A percentile compares a stretch with the other conserved stretches of the same genome.
These are phyloP conservation scores for Dipus sagitta DNA, from an alignment of 2,797 vertebrate species.

Conservation along the genomic window DNA sequence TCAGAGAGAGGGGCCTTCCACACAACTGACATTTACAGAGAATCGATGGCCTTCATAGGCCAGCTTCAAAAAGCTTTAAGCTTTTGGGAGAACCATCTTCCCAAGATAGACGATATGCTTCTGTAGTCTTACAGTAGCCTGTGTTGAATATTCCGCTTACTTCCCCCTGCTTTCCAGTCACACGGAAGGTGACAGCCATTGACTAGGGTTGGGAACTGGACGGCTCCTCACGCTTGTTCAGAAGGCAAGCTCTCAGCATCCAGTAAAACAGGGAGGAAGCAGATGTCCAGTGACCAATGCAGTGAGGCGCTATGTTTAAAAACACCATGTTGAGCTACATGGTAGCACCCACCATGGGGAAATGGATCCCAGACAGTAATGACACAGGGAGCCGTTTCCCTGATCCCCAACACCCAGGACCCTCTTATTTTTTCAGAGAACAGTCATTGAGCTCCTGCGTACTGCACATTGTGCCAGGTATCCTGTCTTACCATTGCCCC, in stretches of 20 bases:
- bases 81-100: neutral
- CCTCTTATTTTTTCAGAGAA: conserved; percentile 16
- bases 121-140: conserved; percentile 17
- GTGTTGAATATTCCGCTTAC: neutral
- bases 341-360: conserved; percentile 5
- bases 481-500: neutral
- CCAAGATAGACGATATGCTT: conserved; percentile 1
- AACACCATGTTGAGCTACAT: neutral
- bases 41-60: neutral
- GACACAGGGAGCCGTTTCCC: neutral
- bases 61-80: conserved; percentile 39
- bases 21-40: conserved; percentile 38
- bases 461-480: neutral
- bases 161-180: neutral
- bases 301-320: conserved; percentile 36
- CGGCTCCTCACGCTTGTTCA: neutral
- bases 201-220: conserved; percentile 28
- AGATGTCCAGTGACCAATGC: conserved; percentile 32
- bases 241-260: neutral
- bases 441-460: neutral
- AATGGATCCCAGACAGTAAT: neutral
- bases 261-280: conserved; percentile 1
- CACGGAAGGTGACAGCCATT: conserved; percentile 19
- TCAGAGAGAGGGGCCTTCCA: neutral
- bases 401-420: neutral